These are phyloP conservation scores for Tenthredo amoena DNA, from an alignment of 2,888 invertebrate species.

Conservation along the genomic window DNA sequence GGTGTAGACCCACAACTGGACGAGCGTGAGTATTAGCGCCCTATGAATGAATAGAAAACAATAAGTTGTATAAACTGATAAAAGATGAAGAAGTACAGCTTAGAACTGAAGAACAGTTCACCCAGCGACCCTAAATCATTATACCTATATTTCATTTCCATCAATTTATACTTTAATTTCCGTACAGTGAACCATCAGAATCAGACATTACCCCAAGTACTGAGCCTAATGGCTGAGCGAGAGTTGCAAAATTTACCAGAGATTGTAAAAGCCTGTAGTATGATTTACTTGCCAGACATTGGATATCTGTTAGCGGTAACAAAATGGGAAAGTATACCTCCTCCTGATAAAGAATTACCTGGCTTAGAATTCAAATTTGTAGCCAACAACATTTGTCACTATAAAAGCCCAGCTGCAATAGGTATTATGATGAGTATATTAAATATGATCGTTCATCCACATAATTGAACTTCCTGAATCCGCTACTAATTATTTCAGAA, in stretches of 20 bases:
- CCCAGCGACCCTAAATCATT: neutral
- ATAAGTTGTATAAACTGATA: neutral
- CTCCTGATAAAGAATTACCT: slow-evolving; percentile 81
- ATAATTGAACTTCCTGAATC: neutral
- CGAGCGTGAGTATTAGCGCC: slow-evolving; percentile 80
- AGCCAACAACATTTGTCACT: slow-evolving; percentile 84
- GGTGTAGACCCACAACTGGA: slow-evolving; percentile 89
- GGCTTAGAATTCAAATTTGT: slow-evolving; percentile 87
- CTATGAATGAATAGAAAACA: slow-evolving; percentile 3
- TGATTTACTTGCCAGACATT: slow-evolving; percentile 87
- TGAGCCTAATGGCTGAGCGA: slow-evolving; percentile 86
- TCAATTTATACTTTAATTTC: slow-evolving; percentile 28
- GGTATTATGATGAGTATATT: slow-evolving; percentile 75
- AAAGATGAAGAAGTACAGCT: neutral
- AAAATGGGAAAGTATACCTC: slow-evolving; percentile 79
- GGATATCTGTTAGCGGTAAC: slow-evolving; percentile 90
- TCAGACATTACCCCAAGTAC: slow-evolving; percentile 85
- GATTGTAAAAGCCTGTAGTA: slow-evolving; percentile 84
- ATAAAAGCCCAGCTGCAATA: slow-evolving; percentile 85
- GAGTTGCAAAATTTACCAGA: slow-evolving; percentile 85
- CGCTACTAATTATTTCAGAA: slow-evolving; percentile 79
- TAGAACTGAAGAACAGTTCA: neutral
- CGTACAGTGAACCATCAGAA: slow-evolving; percentile 84
- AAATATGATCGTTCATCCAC: neutral
- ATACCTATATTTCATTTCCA: slow-evolving; percentile 11